Percentiles rank a stretch among this genome's conserved stretches.
phyloP scores from a whole-genome alignment of 1,140 invertebrate genomes.

The Drosophila athabasca region DNA sequence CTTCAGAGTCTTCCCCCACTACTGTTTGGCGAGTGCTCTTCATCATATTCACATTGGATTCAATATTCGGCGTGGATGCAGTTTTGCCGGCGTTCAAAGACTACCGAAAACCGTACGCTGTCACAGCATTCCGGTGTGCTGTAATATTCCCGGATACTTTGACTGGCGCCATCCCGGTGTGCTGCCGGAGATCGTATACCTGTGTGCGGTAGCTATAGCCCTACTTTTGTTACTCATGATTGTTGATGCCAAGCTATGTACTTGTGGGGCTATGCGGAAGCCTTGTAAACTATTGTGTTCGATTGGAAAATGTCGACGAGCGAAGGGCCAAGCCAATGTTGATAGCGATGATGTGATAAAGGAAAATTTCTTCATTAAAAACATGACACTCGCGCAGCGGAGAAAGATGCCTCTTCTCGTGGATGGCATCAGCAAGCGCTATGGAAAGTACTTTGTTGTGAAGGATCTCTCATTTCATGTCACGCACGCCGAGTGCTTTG shows the following conservation, averaged over 20 bases:
- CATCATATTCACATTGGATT: conserved; percentile 11
- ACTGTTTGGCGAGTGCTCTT: conserved; percentile 85
- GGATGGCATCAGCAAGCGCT: conserved; percentile 87
- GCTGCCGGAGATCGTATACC: conserved; percentile 48
- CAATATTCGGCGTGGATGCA: conserved; percentile 21
- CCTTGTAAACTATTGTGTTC: neutral
- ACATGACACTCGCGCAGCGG: conserved; percentile 22
- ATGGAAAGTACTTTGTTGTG: conserved; percentile 87
- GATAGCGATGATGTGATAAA: conserved; percentile 75
- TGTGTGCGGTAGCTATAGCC: neutral
- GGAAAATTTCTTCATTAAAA: conserved; percentile 74
- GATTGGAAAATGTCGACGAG: neutral
- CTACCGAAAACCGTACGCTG: neutral
- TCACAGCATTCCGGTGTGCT: conserved; percentile 44
- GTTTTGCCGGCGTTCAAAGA: neutral
- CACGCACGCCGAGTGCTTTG: conserved; percentile 91
- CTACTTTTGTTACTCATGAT: conserved; percentile 44
- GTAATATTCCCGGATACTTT: conserved; percentile 55
- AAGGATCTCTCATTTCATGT: conserved; percentile 87
- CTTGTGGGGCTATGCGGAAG: no score
- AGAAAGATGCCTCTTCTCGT: conserved; percentile 76
- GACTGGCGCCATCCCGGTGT: conserved; percentile 54
- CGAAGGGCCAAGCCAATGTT: neutral
- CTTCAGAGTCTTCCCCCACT: conserved; percentile 89
- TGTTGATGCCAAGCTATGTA: conserved; percentile 21